A percentile compares a stretch with the other conserved stretches of the same genome.
These are phyloP conservation scores for Meandrusa payeni DNA, from an alignment of 2,888 invertebrate species.

Conservation along the genomic window DNA sequence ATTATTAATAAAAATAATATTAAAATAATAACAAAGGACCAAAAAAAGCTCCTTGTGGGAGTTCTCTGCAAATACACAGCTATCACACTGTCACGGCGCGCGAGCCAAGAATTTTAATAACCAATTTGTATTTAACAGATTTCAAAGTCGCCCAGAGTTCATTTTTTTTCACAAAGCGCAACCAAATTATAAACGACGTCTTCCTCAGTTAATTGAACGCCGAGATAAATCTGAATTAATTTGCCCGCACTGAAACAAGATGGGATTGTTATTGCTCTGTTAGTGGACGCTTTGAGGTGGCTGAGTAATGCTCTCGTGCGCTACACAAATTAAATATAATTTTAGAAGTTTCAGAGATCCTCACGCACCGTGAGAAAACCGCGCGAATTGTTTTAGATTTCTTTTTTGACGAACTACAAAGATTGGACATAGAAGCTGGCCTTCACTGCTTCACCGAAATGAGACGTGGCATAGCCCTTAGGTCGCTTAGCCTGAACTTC, in stretches of 20 bases:
- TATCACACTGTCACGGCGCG: constrained; percentile 43
- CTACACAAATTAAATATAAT: constrained; percentile 23
- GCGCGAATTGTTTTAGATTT: neutral
- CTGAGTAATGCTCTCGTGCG: constrained; percentile 39
- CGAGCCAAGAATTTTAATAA: constrained; percentile 73
- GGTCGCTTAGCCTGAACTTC: too few relatives aligned
- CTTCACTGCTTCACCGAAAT: too few relatives aligned
- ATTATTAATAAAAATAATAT: constrained; percentile 68
- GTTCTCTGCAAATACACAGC: constrained; percentile 24
- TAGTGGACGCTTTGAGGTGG: constrained; percentile 45
- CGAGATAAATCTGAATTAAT: constrained; percentile 57
- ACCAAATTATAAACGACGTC: constrained; percentile 48
- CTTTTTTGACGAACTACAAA: too few relatives aligned
- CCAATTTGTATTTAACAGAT: constrained; percentile 77
- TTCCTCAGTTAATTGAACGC: constrained; percentile 63
- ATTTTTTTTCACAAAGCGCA: constrained; percentile 36
- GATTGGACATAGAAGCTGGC: too few relatives aligned
- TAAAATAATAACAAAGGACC: neutral
- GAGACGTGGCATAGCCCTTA: too few relatives aligned
- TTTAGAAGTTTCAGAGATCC: constrained; percentile 27
- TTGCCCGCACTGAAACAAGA: constrained; percentile 45
- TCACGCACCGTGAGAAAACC: neutral
- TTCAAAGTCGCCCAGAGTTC: constrained; percentile 38
- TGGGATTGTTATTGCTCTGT: constrained; percentile 53
- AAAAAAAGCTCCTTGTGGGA: constrained; percentile 16